Base-by-base conservation (phyloP, 1,140 invertebrate genomes). In the Proales similis region DNA sequence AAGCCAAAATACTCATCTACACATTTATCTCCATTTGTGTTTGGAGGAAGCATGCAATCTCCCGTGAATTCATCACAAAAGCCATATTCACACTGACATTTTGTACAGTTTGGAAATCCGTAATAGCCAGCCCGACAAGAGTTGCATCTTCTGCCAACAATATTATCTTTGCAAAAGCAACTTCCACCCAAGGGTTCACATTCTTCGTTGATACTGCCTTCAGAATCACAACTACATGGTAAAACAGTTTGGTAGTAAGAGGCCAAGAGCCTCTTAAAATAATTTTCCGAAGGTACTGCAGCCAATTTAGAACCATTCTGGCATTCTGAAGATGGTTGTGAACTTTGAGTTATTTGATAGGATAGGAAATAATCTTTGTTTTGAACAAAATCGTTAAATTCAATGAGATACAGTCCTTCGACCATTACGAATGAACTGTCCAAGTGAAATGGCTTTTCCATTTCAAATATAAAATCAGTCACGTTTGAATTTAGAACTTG, bases 201-300 rank as follows among this genome's bases (percentile, higher is more conserved):
- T 64, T 88, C 83, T 68, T 93, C 39, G 1, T 6, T 89, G 0
- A 80, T 80, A 0, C 90, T 90, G 0, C 93, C 94, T 48, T 86
- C 83, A 67, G 84, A 83, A 70, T 95, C 84, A 72, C 94, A 99
- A 27, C 85, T 79, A 70, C 94, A 99, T 27, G 47, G 79, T 4
- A 92, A 67, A 0, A 91, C 90, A 1, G 90, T 88, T 64, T 86
- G 87, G 71, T 97, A 97, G 71, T 92, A 96, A 48, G 91, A 87
- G 0, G 89, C 81, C 0, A 92, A 93, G 39, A 98, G n/a, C n/a
- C n/a, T n/a, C n/a, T n/a, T n/a, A n/a, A n/a, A n/a, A n/a, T n/a
- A n/a, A n/a, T n/a, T n/a, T n/a, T n/a, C n/a, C n/a, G n/a, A n/a
- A n/a, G n/a, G n/a, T n/a, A n/a, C n/a, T n/a, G n/a, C n/a, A n/a